phyloP scores from a whole-genome alignment of 2,113 vertebrate genomes.

The Serilophus lunatus region DNA sequence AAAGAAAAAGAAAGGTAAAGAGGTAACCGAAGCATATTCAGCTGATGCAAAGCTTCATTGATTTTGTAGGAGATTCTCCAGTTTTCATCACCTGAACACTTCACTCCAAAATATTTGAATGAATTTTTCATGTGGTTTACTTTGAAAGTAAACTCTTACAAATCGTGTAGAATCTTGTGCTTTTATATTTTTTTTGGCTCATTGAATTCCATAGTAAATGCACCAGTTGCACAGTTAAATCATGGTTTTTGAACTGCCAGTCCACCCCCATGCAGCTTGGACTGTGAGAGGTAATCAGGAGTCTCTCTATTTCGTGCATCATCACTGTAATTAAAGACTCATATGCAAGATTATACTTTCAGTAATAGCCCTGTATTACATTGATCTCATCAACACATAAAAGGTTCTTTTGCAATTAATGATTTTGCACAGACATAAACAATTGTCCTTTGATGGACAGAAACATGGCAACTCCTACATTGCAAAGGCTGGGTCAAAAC shows the following conservation, averaged over 20 bases:
- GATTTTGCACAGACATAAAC: not conserved
- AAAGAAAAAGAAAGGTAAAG: not conserved
- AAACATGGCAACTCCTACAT: not conserved
- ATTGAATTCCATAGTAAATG: not conserved
- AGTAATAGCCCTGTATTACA: not conserved
- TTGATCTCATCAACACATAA: not conserved
- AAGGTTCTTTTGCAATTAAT: not conserved
- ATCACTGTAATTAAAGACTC: not conserved
- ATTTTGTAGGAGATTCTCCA: not conserved
- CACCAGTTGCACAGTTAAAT: not conserved
- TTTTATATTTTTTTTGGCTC: not conserved
- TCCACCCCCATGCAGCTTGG: not conserved
- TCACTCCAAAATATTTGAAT: not conserved
- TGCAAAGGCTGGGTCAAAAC: not conserved
- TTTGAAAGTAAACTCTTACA: not conserved
- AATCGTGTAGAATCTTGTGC: not conserved
- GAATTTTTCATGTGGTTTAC: not conserved
- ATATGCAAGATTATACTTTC: not conserved
- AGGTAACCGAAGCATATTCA: not conserved
- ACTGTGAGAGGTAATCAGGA: not conserved
- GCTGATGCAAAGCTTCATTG: not conserved
- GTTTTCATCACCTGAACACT: not conserved
- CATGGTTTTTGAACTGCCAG: not conserved
- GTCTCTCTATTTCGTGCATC: not conserved
- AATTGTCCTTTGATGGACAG: not conserved